Percentiles rank a stretch among this genome's conserved stretches.
Evolutionary conservation across 2,113 vertebrate species (phyloP).

Genomic region (Misgurnus mizolepis): DNA sequence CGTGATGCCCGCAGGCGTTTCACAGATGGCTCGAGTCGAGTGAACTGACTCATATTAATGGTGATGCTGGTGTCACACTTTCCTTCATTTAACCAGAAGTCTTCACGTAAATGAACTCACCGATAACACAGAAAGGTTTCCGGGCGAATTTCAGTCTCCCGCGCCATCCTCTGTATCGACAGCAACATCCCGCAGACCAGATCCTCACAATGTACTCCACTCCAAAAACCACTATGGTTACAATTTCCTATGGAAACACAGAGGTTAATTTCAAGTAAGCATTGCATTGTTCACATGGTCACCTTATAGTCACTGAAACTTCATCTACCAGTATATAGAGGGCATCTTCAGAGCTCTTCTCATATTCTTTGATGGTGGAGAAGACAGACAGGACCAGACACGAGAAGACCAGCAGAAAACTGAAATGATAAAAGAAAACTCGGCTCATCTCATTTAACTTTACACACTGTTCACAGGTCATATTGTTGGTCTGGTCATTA

Average conservation of each 20-base stretch:
- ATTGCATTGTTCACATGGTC: not conserved
- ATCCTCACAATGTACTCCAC: slow-evolving; percentile 97
- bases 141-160: slow-evolving; percentile 93
- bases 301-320: not conserved
- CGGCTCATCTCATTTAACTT: too few species aligned
- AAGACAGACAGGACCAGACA: slow-evolving; percentile 96
- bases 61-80: too few species aligned
- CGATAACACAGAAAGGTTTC: slow-evolving; percentile 96
- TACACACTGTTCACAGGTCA: too few species aligned
- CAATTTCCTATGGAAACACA: slow-evolving; percentile 83
- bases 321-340: slow-evolving; percentile 91
- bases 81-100: not conserved
- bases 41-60: too few species aligned
- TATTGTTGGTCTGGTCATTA: too few species aligned
- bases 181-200: slow-evolving; percentile 96
- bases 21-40: too few species aligned
- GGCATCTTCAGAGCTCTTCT: slow-evolving; percentile 95
- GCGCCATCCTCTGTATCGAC: slow-evolving; percentile 93
- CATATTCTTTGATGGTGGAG: slow-evolving; percentile 95
- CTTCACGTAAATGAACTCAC: slow-evolving; percentile 69
- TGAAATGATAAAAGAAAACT: slow-evolving; percentile 57
- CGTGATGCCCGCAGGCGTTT: too few species aligned
- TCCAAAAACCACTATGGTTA: slow-evolving; percentile 97
- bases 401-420: slow-evolving; percentile 96
- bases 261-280: not conserved